Conservation (phyloP, 1,140 invertebrate genomes). For the Calephelis nemesis region DNA sequence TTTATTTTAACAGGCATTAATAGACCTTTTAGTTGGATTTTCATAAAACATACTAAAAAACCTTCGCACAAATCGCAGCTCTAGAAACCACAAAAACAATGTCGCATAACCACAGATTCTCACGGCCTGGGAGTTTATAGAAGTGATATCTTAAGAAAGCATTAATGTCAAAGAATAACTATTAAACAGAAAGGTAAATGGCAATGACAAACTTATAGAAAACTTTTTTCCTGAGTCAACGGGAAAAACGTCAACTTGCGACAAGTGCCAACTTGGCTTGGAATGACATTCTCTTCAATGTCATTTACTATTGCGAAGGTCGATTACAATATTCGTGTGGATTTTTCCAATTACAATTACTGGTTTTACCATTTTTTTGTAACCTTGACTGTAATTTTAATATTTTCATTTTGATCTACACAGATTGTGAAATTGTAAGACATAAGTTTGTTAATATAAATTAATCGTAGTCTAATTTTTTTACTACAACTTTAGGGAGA, state of each 20-base stretch:
- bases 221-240: background rate
- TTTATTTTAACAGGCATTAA: background rate
- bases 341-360: background rate
- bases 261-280: background rate
- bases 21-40: conserved; percentile 8
- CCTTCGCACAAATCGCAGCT: background rate
- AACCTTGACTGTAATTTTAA: too few species aligned
- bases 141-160: conserved; percentile 17
- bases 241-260: background rate
- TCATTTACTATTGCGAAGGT: background rate
- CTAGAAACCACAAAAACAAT: conserved; percentile 8
- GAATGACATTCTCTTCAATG: background rate
- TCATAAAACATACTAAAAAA: background rate
- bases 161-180: conserved; percentile 13
- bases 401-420: too few species aligned
- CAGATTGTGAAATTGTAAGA: too few species aligned
- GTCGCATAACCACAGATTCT: conserved; percentile 19
- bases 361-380: too few species aligned
- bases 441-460: too few species aligned
- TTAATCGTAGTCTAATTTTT: too few species aligned
- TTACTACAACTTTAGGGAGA: too few species aligned
- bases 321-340: background rate
- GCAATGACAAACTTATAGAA: background rate
- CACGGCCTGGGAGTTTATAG: conserved; percentile 10
- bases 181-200: conserved; percentile 2